Conservation (phyloP, 2,113 vertebrate genomes). For the Psephotus haematonotus region DNA sequence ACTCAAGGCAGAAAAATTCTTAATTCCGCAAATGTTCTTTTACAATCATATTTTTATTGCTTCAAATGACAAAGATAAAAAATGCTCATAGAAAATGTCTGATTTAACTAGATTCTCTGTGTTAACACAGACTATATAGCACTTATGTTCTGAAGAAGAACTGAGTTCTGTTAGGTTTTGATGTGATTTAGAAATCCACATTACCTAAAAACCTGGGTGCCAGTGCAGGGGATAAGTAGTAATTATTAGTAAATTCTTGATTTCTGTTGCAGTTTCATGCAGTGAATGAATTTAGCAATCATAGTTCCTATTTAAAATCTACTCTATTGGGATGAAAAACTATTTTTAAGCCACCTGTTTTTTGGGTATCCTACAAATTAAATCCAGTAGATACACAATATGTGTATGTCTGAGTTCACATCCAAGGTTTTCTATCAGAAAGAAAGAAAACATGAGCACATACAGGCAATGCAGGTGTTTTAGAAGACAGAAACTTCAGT, state of each 20-base stretch:
- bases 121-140: conserved; percentile 25
- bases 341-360: not conserved
- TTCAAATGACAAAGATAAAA: conserved; percentile 60
- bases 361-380: not conserved
- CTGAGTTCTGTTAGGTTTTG: conserved; percentile 45
- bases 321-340: not conserved
- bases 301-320: not conserved
- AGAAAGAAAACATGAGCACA: not conserved
- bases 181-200: conserved; percentile 63
- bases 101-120: conserved; percentile 52
- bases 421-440: not conserved
- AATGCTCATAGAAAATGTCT: conserved; percentile 4
- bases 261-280: conserved; percentile 28
- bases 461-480: not conserved
- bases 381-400: not conserved
- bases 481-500: not conserved
- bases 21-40: not conserved
- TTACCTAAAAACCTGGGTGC: conserved; percentile 48
- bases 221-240: conserved; percentile 32
- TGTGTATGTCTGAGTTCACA: not conserved
- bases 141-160: conserved; percentile 33
- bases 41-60: conserved; percentile 32
- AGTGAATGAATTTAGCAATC: not conserved
- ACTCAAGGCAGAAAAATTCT: not conserved
- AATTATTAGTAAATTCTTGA: conserved; percentile 56